A percentile compares a stretch with the other conserved stretches of the same genome.
phyloP scores from a whole-genome alignment of 1,140 invertebrate genomes.

The Trachymyrmex septentrionalis region DNA sequence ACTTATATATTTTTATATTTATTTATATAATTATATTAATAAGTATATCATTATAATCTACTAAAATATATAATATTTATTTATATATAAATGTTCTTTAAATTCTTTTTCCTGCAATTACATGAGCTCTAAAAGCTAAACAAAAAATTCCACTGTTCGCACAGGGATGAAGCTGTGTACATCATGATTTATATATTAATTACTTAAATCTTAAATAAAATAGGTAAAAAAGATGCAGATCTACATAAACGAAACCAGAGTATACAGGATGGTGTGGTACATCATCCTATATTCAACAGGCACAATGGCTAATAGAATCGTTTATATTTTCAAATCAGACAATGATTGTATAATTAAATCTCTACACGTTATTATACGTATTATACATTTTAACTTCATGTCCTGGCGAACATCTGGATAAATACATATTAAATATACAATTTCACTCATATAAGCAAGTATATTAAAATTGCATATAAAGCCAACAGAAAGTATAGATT shows the following conservation, averaged over 20 bases:
- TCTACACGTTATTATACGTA: conserved; percentile 14
- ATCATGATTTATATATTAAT: conserved; percentile 53
- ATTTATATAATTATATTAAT: conserved; percentile 78
- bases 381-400: conserved; percentile 66
- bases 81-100: conserved; percentile 73
- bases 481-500: conserved; percentile 70
- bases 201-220: conserved; percentile 21
- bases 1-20: conserved; percentile 80
- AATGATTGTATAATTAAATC: conserved; percentile 41
- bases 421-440: conserved; percentile 76
- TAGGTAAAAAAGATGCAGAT: conserved; percentile 34
- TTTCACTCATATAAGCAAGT: conserved; percentile 75
- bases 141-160: conserved; percentile 71
- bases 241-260: conserved; percentile 17
- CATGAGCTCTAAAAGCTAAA: conserved; percentile 72
- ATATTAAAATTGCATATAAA: conserved; percentile 73
- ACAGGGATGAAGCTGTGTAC: conserved; percentile 69
- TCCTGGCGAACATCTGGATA: conserved; percentile 70
- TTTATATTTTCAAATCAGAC: conserved; percentile 40
- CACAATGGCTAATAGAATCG: conserved; percentile 23
- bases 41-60: conserved; percentile 74
- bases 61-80: conserved; percentile 79
- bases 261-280: not conserved
- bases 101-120: conserved; percentile 70
- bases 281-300: conserved; percentile 24